Evolutionary conservation across 1,140 invertebrate species (phyloP).

Genomic region (Halictus rubicundus): DNA sequence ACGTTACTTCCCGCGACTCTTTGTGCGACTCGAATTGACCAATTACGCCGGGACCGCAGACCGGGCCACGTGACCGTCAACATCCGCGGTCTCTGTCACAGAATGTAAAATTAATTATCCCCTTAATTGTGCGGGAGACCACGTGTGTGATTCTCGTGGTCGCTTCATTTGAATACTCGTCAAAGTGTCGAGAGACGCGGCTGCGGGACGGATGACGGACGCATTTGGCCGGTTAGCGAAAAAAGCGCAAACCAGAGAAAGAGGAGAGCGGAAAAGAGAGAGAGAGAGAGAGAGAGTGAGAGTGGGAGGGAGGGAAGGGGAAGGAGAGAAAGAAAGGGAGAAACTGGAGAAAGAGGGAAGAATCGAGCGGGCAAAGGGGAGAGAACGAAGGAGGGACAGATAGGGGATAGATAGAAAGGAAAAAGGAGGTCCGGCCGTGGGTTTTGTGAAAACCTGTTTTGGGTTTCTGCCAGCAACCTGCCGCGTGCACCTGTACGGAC

Average conservation of each 20-base stretch:
- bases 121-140: constrained; percentile 48
- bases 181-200: constrained; percentile 46
- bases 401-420: constrained; percentile 51
- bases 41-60: not conserved
- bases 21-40: not conserved
- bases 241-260: not conserved
- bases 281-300: constrained; percentile 26
- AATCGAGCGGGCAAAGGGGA: too few species aligned
- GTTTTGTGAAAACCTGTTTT: constrained; percentile 75
- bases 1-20: not conserved
- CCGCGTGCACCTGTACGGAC: constrained; percentile 69
- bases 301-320: not conserved
- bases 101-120: constrained; percentile 58
- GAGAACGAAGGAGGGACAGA: not conserved
- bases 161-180: constrained; percentile 60
- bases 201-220: constrained; percentile 8
- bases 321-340: constrained; percentile 29
- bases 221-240: not conserved
- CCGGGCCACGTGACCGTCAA: not conserved
- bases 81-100: not conserved
- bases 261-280: not conserved
- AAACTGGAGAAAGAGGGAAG: not conserved
- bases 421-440: constrained; percentile 44
- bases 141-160: constrained; percentile 44
- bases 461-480: constrained; percentile 71